Conservation (phyloP, 2,113 vertebrate species). For the Prinia subflava region DNA sequence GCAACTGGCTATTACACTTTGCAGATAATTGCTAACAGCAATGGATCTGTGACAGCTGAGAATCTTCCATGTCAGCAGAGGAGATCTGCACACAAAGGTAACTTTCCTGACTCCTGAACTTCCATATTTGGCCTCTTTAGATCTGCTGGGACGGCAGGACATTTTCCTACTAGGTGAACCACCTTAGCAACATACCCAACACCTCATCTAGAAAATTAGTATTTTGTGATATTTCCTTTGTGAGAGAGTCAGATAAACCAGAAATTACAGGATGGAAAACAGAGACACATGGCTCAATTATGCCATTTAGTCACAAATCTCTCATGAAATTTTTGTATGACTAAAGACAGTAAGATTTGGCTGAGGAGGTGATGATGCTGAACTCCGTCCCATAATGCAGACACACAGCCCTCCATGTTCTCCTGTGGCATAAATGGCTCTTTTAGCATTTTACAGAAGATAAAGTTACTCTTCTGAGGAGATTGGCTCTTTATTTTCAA, state of each 20-base stretch:
- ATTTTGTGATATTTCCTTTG: neutral
- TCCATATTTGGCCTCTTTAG: neutral
- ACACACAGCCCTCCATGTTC: neutral
- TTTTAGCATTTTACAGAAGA: neutral
- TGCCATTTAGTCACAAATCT: neutral
- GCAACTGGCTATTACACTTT: neutral
- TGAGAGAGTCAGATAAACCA: neutral
- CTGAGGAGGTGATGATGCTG: neutral
- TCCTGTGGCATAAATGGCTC: neutral
- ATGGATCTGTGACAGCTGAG: fast-evolving
- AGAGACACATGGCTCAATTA: neutral
- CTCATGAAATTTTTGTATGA: neutral
- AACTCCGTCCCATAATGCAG: fast-evolving
- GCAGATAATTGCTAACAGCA: neutral
- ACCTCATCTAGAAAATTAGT: neutral
- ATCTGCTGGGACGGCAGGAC: neutral
- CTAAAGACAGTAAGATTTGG: neutral
- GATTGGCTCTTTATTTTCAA: neutral
- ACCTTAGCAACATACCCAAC: neutral
- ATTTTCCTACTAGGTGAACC: neutral
- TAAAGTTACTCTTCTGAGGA: neutral
- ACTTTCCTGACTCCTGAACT: neutral
- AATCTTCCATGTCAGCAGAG: neutral
- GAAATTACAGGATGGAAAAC: neutral
- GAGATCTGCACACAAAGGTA: neutral